Evolutionary conservation across 2,888 invertebrate species (phyloP).

Genomic region (Tetragonisca angustula): DNA sequence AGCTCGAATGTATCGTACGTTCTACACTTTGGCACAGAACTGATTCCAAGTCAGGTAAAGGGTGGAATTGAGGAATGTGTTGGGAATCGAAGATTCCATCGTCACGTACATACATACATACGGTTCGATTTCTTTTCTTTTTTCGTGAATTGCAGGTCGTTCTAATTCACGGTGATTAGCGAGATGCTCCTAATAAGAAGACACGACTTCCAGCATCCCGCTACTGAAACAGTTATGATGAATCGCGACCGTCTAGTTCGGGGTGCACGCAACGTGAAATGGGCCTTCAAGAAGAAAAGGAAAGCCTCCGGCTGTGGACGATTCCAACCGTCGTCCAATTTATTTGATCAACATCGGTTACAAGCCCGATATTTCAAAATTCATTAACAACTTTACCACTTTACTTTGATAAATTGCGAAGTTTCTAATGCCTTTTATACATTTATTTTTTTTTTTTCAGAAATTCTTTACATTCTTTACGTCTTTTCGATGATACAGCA

Average conservation of each 20-base stretch:
- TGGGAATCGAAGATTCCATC: background rate
- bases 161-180: conserved; percentile 75
- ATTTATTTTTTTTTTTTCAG: background rate
- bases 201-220: conserved; percentile 79
- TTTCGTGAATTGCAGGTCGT: conserved; percentile 23
- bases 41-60: too few species aligned
- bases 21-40: too few species aligned
- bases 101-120: conserved; percentile 23
- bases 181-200: conserved; percentile 82
- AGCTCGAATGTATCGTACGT: too few species aligned
- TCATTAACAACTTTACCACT: background rate
- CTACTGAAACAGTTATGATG: conserved; percentile 82
- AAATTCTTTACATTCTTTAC: background rate
- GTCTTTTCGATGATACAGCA: background rate
- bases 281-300: conserved; percentile 46
- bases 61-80: background rate
- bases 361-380: background rate
- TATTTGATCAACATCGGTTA: background rate
- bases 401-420: background rate
- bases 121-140: conserved; percentile 34
- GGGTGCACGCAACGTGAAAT: conserved; percentile 30
- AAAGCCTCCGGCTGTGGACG: conserved; percentile 24
- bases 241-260: conserved; percentile 47
- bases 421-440: background rate
- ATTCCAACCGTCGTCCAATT: background rate